phyloP scores from a whole-genome alignment of 2,113 vertebrate genomes.

The Oreotrochilus melanogaster region DNA sequence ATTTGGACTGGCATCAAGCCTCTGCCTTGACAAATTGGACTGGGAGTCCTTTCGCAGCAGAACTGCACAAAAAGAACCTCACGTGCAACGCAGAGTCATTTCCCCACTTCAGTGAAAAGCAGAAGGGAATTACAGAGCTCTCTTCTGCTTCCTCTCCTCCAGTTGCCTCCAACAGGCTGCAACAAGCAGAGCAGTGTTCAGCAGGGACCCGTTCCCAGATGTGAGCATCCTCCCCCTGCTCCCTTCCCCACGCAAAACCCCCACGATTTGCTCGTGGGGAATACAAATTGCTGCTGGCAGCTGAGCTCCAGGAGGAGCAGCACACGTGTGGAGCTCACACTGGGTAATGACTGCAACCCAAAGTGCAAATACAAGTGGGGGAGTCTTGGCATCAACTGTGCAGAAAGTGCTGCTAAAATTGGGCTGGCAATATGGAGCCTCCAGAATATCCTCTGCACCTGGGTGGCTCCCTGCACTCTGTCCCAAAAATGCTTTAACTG shows the following conservation, averaged over 20 bases:
- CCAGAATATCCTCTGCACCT: slow-evolving; percentile 21
- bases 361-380: slow-evolving; percentile 39
- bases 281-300: not conserved
- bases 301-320: not conserved
- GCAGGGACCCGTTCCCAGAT: not conserved
- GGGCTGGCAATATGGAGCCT: slow-evolving; percentile 11
- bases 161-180: not conserved
- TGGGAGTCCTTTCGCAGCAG: not conserved
- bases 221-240: not conserved
- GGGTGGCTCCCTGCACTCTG: not conserved
- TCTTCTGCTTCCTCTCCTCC: not conserved
- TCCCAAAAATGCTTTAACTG: not conserved
- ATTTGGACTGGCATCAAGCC: slow-evolving; percentile 16
- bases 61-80: not conserved
- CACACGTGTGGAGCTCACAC: slow-evolving; percentile 11
- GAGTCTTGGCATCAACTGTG: slow-evolving; percentile 28
- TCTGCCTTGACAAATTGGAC: slow-evolving; percentile 39
- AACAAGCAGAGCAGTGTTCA: not conserved
- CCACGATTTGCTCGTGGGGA: not conserved
- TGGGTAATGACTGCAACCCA: slow-evolving; percentile 1
- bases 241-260: not conserved
- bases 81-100: not conserved
- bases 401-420: slow-evolving; percentile 12
- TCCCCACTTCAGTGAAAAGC: not conserved
- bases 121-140: slow-evolving; percentile 11